These are phyloP conservation scores for Hippocampus comes DNA, from an alignment of 2,113 vertebrate genomes.

Conservation along the genomic window DNA sequence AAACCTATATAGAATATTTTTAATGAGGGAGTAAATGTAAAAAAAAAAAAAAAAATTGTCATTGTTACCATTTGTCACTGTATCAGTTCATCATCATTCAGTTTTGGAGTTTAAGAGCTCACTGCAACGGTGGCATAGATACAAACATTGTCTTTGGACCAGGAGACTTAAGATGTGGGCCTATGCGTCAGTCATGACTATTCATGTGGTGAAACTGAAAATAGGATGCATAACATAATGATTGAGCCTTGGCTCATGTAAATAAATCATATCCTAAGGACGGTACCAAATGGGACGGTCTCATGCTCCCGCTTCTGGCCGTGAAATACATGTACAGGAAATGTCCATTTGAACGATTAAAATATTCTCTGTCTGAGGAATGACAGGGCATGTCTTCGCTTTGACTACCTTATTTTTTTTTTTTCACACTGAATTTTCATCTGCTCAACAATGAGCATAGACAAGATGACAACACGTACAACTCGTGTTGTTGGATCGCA, in stretches of 20 bases:
- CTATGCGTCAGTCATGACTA: neutral
- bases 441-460: conserved; percentile 18
- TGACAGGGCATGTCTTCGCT: too few species aligned
- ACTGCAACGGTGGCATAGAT: neutral
- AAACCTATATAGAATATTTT: too few species aligned
- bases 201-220: neutral
- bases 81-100: too few species aligned
- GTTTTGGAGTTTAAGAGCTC: too few species aligned
- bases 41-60: too few species aligned
- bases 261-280: conserved; percentile 10
- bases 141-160: neutral
- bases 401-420: conserved; percentile 15
- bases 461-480: neutral
- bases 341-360: conserved; percentile 48
- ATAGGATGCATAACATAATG: neutral
- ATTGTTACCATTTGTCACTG: too few species aligned
- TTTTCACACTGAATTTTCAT: conserved; percentile 16
- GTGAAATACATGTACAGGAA: conserved; percentile 24
- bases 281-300: conserved; percentile 6
- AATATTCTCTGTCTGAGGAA: too few species aligned
- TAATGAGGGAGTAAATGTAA: too few species aligned
- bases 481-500: neutral
- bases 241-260: neutral
- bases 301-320: conserved; percentile 5
- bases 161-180: neutral